Evolutionary conservation across 2,113 vertebrate genomes (phyloP).

Genomic region (Gopherus flavomarginatus): DNA sequence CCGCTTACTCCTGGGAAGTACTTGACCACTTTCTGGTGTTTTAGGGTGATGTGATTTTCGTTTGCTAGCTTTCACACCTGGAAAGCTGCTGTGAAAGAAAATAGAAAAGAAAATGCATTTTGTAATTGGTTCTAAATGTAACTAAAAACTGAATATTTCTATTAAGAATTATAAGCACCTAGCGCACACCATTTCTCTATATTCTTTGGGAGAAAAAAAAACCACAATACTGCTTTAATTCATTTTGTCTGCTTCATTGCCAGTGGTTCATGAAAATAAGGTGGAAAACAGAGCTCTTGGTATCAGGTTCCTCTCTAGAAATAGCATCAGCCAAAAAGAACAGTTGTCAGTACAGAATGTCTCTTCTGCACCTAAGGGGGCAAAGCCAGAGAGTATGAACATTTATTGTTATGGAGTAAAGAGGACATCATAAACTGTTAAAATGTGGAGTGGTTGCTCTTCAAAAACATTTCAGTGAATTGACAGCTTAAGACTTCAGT

Average conservation of each 20-base stretch:
- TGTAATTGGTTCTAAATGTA: neutral
- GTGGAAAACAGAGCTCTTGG: neutral
- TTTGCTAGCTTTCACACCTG: neutral
- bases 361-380: neutral
- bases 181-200: neutral
- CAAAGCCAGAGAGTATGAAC: neutral
- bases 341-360: neutral
- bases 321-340: neutral
- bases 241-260: neutral
- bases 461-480: neutral
- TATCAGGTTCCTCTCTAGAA: neutral
- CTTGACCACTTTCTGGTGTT: rapidly evolving
- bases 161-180: rapidly evolving
- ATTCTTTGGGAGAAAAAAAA: neutral
- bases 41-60: neutral
- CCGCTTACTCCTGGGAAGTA: constrained; percentile 58
- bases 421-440: neutral
- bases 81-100: constrained; percentile 1
- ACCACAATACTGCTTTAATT: neutral
- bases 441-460: neutral
- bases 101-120: neutral
- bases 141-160: rapidly evolving
- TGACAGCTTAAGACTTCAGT: neutral
- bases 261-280: neutral
- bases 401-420: neutral